These are phyloP conservation scores for Genyomyrus donnyi DNA, from an alignment of 2,113 vertebrate genomes.

Conservation along the genomic window DNA sequence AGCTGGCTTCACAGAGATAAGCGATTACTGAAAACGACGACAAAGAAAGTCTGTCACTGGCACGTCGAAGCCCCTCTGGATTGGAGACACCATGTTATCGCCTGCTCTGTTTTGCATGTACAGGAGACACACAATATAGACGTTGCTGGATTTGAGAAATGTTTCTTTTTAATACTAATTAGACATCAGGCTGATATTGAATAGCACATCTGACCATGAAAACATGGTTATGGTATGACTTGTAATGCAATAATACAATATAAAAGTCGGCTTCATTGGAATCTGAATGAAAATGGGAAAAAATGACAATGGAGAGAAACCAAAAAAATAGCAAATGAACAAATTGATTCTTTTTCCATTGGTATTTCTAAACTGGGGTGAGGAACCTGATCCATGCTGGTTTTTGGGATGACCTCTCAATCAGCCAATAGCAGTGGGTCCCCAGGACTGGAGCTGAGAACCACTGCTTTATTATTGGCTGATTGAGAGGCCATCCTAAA, in stretches of 20 bases:
- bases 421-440: background rate
- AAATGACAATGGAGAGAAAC: background rate
- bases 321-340: background rate
- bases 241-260: background rate
- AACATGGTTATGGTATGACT: background rate
- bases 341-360: background rate
- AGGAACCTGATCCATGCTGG: background rate
- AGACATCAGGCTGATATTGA: background rate
- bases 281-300: background rate
- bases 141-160: background rate
- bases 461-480: background rate
- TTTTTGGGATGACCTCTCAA: background rate
- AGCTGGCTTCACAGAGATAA: slow-evolving; percentile 10
- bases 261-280: background rate
- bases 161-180: background rate
- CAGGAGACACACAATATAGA: background rate
- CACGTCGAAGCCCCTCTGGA: background rate
- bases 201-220: background rate
- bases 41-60: background rate
- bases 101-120: background rate
- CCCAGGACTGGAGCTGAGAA: background rate
- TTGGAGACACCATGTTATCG: background rate
- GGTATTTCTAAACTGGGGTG: background rate
- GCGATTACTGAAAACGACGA: background rate
- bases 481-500: background rate